Conservation (phyloP, 2,113 vertebrate genomes). For the Colistium nudipinnis region DNA sequence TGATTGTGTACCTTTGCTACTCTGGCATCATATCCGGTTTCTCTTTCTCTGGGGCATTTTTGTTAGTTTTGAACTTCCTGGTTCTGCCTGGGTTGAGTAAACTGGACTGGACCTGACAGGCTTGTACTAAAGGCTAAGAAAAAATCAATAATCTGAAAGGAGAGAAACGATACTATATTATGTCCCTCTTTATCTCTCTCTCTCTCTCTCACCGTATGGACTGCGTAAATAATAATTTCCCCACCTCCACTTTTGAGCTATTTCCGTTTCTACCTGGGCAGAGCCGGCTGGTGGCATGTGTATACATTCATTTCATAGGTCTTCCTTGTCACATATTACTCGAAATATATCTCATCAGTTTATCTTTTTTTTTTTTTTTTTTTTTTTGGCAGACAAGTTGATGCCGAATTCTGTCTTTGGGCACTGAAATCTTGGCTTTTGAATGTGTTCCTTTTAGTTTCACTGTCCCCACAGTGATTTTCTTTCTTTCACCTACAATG, state of each 20-base stretch:
- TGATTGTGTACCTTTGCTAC: conserved; percentile 73
- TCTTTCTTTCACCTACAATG: conserved; percentile 7
- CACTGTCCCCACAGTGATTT: conserved; percentile 29
- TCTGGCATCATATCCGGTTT: conserved; percentile 59
- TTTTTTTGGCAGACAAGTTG: conserved; percentile 36
- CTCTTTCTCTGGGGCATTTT: conserved; percentile 41
- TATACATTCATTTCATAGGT: conserved; percentile 43
- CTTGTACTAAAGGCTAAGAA: conserved; percentile 3
- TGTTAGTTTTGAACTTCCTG: conserved; percentile 10
- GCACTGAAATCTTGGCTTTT: conserved; percentile 74
- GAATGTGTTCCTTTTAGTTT: conserved; percentile 70
- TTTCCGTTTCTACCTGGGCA: background rate
- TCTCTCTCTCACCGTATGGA: conserved; percentile 19
- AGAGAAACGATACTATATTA: conserved; percentile 6
- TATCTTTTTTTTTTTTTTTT: conserved; percentile 18
- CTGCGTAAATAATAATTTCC: conserved; percentile 19
- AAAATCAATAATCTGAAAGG: conserved; percentile 10
- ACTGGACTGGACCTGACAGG: conserved; percentile 26
- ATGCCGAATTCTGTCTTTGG: conserved; percentile 71
- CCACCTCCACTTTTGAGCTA: background rate
- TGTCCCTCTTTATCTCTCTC: conserved; percentile 22
- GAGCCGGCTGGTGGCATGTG: conserved; percentile 43
- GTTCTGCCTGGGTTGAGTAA: conserved; percentile 25
- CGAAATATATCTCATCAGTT: conserved; percentile 55
- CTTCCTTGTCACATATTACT: conserved; percentile 52